Percentiles rank a stretch among this genome's conserved stretches.
Conservation (phyloP, 2,113 vertebrate species). For the Cheilinus undulatus region DNA sequence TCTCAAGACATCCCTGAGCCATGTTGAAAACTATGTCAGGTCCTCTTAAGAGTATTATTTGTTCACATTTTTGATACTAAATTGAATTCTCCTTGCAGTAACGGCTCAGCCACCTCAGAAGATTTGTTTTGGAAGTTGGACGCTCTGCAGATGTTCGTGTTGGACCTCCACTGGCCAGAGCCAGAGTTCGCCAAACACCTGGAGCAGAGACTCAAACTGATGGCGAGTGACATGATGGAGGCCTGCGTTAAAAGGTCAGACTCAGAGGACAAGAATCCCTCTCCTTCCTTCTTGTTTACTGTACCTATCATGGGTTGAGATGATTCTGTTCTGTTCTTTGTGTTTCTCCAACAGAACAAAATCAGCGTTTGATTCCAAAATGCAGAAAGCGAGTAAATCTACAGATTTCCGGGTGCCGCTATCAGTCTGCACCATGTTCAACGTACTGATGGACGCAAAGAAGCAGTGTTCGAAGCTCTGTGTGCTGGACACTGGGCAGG, state of each 20-base stretch:
- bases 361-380: conserved; percentile 91
- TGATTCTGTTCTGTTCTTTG: too few species aligned
- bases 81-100: conserved; percentile 75
- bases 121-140: conserved; percentile 99
- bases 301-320: too few species aligned
- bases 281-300: not conserved
- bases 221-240: conserved; percentile 99
- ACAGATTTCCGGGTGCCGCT: conserved; percentile 89
- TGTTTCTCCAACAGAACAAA: conserved; percentile 87
- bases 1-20: not conserved
- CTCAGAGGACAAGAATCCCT: not conserved
- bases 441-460: conserved; percentile 94
- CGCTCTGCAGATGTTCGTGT: conserved; percentile 95
- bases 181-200: conserved; percentile 95
- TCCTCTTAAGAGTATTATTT: not conserved
- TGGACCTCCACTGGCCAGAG: conserved; percentile 97
- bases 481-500: conserved; percentile 90
- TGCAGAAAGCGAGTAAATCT: conserved; percentile 91
- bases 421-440: conserved; percentile 97
- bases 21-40: too few species aligned
- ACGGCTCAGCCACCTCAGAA: conserved; percentile 94
- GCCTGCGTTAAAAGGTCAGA: conserved; percentile 95
- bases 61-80: not conserved
- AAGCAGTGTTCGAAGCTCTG: conserved; percentile 94
- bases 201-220: conserved; percentile 97